These are phyloP conservation scores for Danio aesculapii DNA, from an alignment of 2,797 vertebrate genomes.

Conservation along the genomic window DNA sequence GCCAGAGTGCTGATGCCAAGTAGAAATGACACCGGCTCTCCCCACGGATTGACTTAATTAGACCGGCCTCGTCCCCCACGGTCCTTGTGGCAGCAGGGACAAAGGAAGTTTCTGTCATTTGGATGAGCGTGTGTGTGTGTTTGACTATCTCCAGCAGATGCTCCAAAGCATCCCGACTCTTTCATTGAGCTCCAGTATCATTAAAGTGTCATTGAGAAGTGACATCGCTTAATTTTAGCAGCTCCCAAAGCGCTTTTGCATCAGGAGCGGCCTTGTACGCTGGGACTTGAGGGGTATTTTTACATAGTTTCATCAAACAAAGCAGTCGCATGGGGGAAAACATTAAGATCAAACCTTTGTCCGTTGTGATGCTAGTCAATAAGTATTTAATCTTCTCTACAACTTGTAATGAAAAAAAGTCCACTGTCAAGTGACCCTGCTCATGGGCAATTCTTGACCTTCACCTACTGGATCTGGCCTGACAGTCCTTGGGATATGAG, in stretches of 20 bases:
- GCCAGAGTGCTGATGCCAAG: slow-evolving; percentile 83
- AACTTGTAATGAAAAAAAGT: slow-evolving; percentile 84
- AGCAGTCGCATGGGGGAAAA: slow-evolving; percentile 83
- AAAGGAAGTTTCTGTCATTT: slow-evolving; percentile 85
- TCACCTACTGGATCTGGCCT: slow-evolving; percentile 39
- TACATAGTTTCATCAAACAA: slow-evolving; percentile 89
- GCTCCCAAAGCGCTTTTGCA: slow-evolving; percentile 88
- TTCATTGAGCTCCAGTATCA: slow-evolving; percentile 92
- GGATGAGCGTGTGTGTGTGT: slow-evolving; percentile 70
- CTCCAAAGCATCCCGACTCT: slow-evolving; percentile 91
- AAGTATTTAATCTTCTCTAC: slow-evolving; percentile 82
- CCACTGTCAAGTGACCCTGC: slow-evolving; percentile 74
- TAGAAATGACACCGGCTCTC: slow-evolving; percentile 79
- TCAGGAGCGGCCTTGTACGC: slow-evolving; percentile 84
- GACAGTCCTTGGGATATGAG: slow-evolving; percentile 42
- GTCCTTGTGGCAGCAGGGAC: slow-evolving; percentile 86
- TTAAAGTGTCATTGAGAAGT: slow-evolving; percentile 99
- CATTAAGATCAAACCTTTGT: slow-evolving; percentile 81
- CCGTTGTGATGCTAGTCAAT: slow-evolving; percentile 82
- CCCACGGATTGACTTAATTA: slow-evolving; percentile 86
- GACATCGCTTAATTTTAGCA: slow-evolving; percentile 98
- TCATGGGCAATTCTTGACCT: slow-evolving; percentile 59
- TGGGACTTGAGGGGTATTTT: slow-evolving; percentile 81
- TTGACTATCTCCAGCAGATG: slow-evolving; percentile 91
- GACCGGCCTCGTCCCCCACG: slow-evolving; percentile 82